A percentile compares a stretch with the other conserved stretches of the same genome.
Conservation (phyloP, 2,797 vertebrate species). For the Serranus cabrilla region DNA sequence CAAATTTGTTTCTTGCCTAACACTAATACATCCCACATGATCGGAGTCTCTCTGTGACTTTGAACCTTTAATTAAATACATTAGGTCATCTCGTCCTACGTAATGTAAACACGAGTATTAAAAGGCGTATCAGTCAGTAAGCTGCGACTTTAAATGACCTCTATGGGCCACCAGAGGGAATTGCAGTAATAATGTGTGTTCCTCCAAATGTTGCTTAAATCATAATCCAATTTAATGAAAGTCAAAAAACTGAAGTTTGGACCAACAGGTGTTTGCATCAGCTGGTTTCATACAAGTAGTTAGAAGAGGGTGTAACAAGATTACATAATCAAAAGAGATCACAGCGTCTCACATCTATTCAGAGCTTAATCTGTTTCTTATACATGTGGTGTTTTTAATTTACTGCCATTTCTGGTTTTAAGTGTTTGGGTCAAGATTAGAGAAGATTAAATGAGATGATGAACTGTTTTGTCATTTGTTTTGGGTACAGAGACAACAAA, state of each 20-base stretch:
- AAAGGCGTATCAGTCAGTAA: slow-evolving; percentile 29
- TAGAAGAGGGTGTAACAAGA: slow-evolving; percentile 8
- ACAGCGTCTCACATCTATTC: not conserved
- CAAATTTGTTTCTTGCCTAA: slow-evolving; percentile 53
- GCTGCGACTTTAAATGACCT: slow-evolving; percentile 44
- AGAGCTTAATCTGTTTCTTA: not conserved
- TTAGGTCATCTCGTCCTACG: slow-evolving; percentile 62
- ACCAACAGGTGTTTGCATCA: slow-evolving; percentile 28
- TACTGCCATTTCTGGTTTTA: slow-evolving; percentile 5
- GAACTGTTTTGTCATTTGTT: too few relatives aligned
- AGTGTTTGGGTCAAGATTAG: not conserved
- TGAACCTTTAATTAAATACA: slow-evolving; percentile 59
- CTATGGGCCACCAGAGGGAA: slow-evolving; percentile 44
- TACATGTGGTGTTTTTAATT: slow-evolving; percentile 10
- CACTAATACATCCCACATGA: slow-evolving; percentile 64
- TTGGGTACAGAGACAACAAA: too few relatives aligned
- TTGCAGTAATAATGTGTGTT: slow-evolving; percentile 26
- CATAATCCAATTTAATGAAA: slow-evolving; percentile 23
- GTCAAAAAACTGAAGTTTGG: not conserved
- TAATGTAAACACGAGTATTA: slow-evolving; percentile 59
- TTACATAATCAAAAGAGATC: slow-evolving; percentile 15
- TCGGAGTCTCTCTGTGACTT: slow-evolving; percentile 42
- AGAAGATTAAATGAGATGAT: not conserved
- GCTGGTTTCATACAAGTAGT: slow-evolving; percentile 13
- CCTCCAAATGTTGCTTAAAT: slow-evolving; percentile 40